These are phyloP conservation scores for Pampusana beccarii DNA, from an alignment of 2,113 vertebrate genomes.

Conservation along the genomic window DNA sequence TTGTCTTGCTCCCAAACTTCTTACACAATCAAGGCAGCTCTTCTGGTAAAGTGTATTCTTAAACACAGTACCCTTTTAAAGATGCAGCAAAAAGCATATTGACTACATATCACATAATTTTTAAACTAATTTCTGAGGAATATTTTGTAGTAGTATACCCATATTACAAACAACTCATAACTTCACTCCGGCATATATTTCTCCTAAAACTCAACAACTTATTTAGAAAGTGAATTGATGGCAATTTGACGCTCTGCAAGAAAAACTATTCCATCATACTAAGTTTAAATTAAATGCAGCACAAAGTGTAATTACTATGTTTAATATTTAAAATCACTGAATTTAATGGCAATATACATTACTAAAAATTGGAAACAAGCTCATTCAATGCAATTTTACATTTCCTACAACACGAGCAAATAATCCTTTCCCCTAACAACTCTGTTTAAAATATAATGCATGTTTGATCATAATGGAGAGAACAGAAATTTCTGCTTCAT, in stretches of 20 bases:
- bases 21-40: neutral
- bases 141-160: neutral
- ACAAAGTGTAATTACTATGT: neutral
- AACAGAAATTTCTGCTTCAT: neutral
- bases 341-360: neutral
- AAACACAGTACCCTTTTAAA: neutral
- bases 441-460: neutral
- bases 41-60: neutral
- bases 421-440: neutral
- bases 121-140: neutral
- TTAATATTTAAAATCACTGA: slow-evolving; percentile 20
- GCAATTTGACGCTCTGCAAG: neutral
- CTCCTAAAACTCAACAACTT: neutral
- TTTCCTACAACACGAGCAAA: neutral
- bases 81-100: neutral
- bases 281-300: neutral
- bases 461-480: neutral
- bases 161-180: neutral
- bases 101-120: neutral
- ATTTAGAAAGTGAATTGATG: neutral
- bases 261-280: neutral
- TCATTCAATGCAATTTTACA: neutral
- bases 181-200: neutral
- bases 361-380: neutral
- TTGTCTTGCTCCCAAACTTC: neutral